Evolutionary conservation across 1,140 invertebrate genomes (phyloP).

Genomic region (Meloidogyne chitwoodi): DNA sequence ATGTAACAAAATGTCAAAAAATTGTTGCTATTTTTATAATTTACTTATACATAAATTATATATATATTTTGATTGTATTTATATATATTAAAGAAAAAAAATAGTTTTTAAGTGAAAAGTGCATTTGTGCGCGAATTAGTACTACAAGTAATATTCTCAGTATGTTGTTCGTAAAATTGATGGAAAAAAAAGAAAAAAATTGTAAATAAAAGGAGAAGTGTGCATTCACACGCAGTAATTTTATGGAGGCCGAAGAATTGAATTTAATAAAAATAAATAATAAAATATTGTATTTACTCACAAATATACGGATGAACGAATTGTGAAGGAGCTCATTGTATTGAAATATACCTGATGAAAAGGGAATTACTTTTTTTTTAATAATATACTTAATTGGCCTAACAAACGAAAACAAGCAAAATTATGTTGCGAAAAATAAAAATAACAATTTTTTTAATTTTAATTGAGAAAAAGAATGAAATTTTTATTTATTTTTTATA

Average conservation of each 20-base stretch:
- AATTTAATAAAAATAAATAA: neutral
- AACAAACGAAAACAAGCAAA: neutral
- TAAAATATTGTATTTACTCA: neutral
- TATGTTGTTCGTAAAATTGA: neutral
- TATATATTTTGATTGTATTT: no score
- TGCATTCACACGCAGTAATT: neutral
- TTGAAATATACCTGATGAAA: neutral
- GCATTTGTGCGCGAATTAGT: neutral
- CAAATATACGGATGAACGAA: neutral
- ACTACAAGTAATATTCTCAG: neutral
- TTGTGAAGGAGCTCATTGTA: neutral
- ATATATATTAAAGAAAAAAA: neutral
- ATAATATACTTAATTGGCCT: neutral
- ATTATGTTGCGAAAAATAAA: neutral
- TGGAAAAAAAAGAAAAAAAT: neutral
- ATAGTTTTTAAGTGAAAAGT: neutral
- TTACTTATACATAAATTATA: no score
- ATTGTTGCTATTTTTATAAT: neutral
- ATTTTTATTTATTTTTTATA: no score
- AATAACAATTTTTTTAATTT: neutral
- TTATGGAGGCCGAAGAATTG: neutral
- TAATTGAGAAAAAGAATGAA: no score
- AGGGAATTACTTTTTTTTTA: neutral
- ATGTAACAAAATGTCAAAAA: neutral
- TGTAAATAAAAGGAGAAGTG: neutral